Evolutionary conservation across 2,888 invertebrate species (phyloP).

Genomic region (Antheraea yamamai): DNA sequence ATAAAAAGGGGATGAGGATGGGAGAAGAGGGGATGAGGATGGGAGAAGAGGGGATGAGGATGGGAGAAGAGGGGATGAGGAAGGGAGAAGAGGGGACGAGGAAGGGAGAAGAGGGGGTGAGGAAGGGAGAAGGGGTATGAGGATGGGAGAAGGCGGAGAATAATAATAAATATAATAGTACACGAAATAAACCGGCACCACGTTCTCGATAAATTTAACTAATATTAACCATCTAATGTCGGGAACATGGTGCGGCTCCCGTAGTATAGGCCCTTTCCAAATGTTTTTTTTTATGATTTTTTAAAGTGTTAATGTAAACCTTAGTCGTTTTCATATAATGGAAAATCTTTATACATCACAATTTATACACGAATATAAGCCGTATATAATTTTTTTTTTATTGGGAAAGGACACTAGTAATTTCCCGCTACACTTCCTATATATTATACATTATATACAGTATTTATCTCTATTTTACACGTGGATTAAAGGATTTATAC

Average conservation of each 20-base stretch:
- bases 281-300: constrained; percentile 60
- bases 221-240: constrained; percentile 33
- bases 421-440: constrained; percentile 57
- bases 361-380: constrained; percentile 63
- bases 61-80: background rate
- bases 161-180: constrained; percentile 48
- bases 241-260: constrained; percentile 54
- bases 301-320: constrained; percentile 31
- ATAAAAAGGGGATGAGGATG: constrained; percentile 44
- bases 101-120: background rate
- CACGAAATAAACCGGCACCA: constrained; percentile 47
- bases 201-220: constrained; percentile 40
- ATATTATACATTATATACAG: constrained; percentile 76
- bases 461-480: background rate
- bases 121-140: background rate
- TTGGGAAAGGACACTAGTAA: constrained; percentile 55
- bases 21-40: background rate
- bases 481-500: constrained; percentile 2
- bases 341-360: constrained; percentile 66
- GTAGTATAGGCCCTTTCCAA: constrained; percentile 57
- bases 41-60: constrained; percentile 24
- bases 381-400: constrained; percentile 32
- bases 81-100: constrained; percentile 24
- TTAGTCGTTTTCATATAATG: constrained; percentile 36
- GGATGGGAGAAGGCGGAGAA: background rate